Evolutionary conservation across 2,888 invertebrate genomes (phyloP).

Genomic region (Celastrina argiolus): DNA sequence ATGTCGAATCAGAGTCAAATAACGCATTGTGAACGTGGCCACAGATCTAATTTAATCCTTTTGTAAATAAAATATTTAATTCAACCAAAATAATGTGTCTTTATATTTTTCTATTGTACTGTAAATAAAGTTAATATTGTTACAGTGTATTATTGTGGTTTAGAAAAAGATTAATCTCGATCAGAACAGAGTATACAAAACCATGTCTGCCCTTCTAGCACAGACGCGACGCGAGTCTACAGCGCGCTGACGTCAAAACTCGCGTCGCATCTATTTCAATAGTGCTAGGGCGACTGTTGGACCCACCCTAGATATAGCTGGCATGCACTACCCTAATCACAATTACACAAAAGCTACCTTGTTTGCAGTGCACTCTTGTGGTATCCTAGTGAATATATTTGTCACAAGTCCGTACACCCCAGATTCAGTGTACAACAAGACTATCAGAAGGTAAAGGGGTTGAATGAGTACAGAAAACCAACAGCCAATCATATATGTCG

Average conservation of each 20-base stretch:
- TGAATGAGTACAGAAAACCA: constrained; percentile 73
- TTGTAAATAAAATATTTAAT: too few species aligned
- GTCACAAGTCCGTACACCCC: neutral
- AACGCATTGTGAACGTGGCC: too few species aligned
- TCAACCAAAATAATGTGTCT: too few species aligned
- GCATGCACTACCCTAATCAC: neutral
- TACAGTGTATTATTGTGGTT: too few species aligned
- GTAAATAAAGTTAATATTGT: too few species aligned
- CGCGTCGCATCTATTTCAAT: neutral
- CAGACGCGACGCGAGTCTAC: too few species aligned
- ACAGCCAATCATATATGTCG: constrained; percentile 55
- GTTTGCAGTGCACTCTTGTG: neutral
- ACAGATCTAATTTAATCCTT: too few species aligned
- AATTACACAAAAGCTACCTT: neutral
- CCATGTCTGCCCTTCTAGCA: too few species aligned
- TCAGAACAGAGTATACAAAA: too few species aligned
- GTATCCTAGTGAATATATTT: neutral
- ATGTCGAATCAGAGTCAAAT: too few species aligned
- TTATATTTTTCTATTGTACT: too few species aligned
- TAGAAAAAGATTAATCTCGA: too few species aligned
- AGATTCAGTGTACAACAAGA: constrained; percentile 27
- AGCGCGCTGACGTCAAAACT: neutral
- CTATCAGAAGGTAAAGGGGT: constrained; percentile 71
- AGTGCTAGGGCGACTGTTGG: neutral
- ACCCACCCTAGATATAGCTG: neutral